A percentile compares a stretch with the other conserved stretches of the same genome.
Conservation (phyloP, 2,113 vertebrate genomes). For the Anarrhichthys ocellatus region DNA sequence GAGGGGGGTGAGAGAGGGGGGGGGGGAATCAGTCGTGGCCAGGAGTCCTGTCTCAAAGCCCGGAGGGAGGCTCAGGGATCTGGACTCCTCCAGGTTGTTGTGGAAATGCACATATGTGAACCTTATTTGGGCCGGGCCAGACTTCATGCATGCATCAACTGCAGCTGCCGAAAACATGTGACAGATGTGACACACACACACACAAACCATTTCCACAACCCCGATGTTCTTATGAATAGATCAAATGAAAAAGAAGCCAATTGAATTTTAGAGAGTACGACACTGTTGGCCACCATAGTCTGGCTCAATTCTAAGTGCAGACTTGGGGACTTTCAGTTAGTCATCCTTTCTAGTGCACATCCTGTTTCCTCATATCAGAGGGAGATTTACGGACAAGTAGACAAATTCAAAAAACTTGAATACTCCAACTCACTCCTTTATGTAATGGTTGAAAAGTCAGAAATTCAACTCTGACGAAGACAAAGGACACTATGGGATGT, state of each 20-base stretch:
- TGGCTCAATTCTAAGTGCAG: constrained; percentile 23
- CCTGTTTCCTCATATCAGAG: constrained; percentile 38
- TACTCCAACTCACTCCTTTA: background rate
- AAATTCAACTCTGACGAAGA: background rate
- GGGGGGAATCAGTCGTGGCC: constrained; percentile 52
- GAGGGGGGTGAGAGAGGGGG: constrained; percentile 23
- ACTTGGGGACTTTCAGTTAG: constrained; percentile 39
- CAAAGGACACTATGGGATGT: background rate
- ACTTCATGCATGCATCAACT: constrained; percentile 65
- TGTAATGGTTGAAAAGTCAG: background rate
- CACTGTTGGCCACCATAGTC: background rate
- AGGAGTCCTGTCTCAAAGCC: constrained; percentile 66
- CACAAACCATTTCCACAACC: constrained; percentile 15
- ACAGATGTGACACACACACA: constrained; percentile 76
- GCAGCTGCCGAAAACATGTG: constrained; percentile 70
- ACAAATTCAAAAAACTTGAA: constrained; percentile 2
- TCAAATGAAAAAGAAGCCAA: background rate
- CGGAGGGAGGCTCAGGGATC: constrained; percentile 33
- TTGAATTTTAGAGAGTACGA: constrained; percentile 41
- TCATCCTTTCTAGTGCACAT: constrained; percentile 41
- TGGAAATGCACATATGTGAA: constrained; percentile 54
- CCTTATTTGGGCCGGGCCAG: constrained; percentile 54
- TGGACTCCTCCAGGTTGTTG: constrained; percentile 64
- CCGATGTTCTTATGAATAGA: background rate
- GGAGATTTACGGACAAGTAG: constrained; percentile 3